Conservation (phyloP, 2,888 invertebrate species). For the Erebia ligea region DNA sequence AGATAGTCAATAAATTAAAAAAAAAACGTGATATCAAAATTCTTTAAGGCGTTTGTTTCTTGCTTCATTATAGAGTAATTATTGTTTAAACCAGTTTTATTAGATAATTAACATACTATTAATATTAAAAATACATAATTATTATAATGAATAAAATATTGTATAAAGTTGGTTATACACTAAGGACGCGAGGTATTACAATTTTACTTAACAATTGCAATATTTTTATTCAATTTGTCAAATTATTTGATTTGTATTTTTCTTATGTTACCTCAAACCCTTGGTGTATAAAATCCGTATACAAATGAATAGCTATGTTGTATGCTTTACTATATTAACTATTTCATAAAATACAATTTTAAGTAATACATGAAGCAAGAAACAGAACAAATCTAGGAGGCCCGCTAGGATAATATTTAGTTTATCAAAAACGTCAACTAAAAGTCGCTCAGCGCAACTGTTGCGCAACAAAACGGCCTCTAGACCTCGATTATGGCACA, state of each 20-base stretch:
- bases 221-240: too few relatives aligned
- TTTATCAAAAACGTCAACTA: constrained; percentile 30
- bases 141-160: background rate
- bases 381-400: constrained; percentile 30
- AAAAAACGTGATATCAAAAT: constrained; percentile 37
- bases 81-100: background rate
- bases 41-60: constrained; percentile 35
- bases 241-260: too few relatives aligned
- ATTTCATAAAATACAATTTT: background rate
- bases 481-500: constrained; percentile 36
- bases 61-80: constrained; percentile 27
- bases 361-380: constrained; percentile 31
- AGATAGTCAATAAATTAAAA: constrained; percentile 36
- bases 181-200: background rate
- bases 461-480: constrained; percentile 19
- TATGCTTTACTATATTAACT: background rate
- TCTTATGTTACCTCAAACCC: too few relatives aligned
- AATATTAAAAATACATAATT: background rate
- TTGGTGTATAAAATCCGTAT: background rate
- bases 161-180: background rate
- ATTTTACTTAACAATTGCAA: too few relatives aligned
- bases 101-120: background rate
- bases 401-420: constrained; percentile 30
- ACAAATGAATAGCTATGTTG: background rate
- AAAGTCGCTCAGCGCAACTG: constrained; percentile 25